These are phyloP conservation scores for Apantesis nais DNA, from an alignment of 2,888 invertebrate species.

Conservation along the genomic window DNA sequence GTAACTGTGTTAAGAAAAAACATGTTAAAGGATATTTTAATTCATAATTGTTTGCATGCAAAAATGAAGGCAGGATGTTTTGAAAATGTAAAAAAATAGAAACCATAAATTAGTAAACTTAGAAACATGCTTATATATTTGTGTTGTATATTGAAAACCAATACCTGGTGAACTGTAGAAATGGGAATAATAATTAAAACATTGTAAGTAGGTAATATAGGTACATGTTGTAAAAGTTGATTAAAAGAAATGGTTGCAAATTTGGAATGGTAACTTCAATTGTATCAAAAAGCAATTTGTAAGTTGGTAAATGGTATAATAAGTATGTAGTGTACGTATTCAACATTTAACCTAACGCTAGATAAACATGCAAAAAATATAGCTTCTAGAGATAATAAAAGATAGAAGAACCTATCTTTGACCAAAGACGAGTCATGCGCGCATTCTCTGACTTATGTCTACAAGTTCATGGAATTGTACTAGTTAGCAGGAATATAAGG, in stretches of 20 bases:
- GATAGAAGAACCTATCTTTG: neutral
- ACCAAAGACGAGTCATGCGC: constrained; percentile 21
- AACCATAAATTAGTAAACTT: constrained; percentile 3
- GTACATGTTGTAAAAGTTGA: neutral
- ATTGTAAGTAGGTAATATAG: neutral
- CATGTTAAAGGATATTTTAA: neutral
- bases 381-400: neutral
- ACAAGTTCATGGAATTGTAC: constrained; percentile 26
- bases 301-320: neutral
- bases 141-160: neutral
- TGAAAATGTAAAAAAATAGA: neutral
- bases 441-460: constrained; percentile 18
- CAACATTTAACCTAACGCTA: constrained; percentile 1
- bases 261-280: neutral
- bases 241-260: neutral
- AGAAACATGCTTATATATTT: constrained; percentile 33
- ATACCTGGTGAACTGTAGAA: constrained; percentile 5
- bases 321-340: neutral
- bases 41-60: constrained; percentile 34
- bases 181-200: neutral
- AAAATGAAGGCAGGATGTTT: constrained; percentile 21
- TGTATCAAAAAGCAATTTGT: constrained; percentile 1
- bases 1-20: constrained; percentile 53
- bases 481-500: constrained; percentile 20
- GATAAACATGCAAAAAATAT: constrained; percentile 12